Base-by-base conservation (phyloP, 2,113 vertebrate species). In the Microcebus murinus region DNA sequence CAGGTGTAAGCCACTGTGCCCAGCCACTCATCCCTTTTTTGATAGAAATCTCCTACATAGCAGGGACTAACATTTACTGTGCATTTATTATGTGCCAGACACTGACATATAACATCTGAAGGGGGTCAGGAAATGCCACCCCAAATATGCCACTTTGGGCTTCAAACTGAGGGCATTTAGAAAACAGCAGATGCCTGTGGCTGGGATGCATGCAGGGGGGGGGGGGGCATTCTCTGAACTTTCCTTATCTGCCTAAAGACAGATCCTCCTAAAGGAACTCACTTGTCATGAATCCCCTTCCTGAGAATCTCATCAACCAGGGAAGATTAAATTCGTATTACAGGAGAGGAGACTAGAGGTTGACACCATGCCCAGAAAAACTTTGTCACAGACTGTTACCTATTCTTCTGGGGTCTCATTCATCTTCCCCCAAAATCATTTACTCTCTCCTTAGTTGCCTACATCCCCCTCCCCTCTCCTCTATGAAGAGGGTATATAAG, bases 11-110 rank as follows among this genome's bases (percentile, higher is more conserved):
- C 27, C 61, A 63, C 11, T 29, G 12, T 63, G 4, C 61, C 25
- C 61, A 29, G 27, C 61, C 15, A 94, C 31, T 91, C 63, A 87
- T 96, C 13, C 55, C 17, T 17, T 73, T 73, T 94, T 95, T 65
- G 48, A 27, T 80, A 23, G 57, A 95, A 83, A 13, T 90, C 73
- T 92, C 48, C 81, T 77, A 84, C n/a, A 94, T 13, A 70, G 45
- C 86, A 92, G 52, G 59, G 59, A 86, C 52, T 83, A 67, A 68
- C 25, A 52, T 79, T 94, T 77, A 74, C 67, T 71, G 8, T 39
- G 15, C 8, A 45, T 76, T 96, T 86, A 76, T 86, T 85, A 94
- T 87, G 27, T 94, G 39, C n/a, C 48, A 80, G 8, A 90, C 25
- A 70, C 27, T 80, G 82, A 94, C 18, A 55, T 23, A 45, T 23